These are phyloP conservation scores for Lacerta agilis DNA, from an alignment of 2,797 vertebrate species.

Conservation along the genomic window DNA sequence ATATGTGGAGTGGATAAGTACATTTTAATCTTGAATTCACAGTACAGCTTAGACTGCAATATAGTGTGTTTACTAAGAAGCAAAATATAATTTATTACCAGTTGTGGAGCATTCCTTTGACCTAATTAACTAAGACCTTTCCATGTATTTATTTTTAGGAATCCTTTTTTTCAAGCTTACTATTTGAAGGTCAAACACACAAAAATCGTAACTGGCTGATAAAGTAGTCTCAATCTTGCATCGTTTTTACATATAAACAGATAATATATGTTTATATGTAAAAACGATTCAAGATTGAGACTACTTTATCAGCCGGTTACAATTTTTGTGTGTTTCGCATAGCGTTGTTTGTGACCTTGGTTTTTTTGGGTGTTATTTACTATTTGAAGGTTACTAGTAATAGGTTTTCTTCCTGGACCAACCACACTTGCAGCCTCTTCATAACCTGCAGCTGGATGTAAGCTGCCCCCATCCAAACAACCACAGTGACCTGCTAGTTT, in stretches of 20 bases:
- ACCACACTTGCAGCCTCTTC: too few species aligned
- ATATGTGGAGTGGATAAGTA: not conserved
- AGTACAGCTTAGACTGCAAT: not conserved
- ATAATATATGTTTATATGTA: too few species aligned
- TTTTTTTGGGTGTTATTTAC: too few species aligned
- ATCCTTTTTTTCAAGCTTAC: not conserved
- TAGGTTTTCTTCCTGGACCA: too few species aligned
- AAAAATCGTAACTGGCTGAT: too few species aligned
- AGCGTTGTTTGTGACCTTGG: too few species aligned
- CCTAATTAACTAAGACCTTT: not conserved
- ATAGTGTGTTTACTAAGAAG: not conserved
- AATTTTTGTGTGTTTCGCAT: too few species aligned
- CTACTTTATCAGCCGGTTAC: too few species aligned
- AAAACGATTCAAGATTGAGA: too few species aligned
- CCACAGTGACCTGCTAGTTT: not conserved
- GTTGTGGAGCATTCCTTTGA: not conserved
- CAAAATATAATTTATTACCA: not conserved
- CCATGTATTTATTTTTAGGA: not conserved
- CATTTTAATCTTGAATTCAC: not conserved
- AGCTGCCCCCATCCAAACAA: not conserved
- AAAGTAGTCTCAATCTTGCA: too few species aligned
- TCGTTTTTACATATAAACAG: too few species aligned
- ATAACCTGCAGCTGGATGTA: not conserved
- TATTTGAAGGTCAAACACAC: not conserved
- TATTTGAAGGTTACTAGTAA: too few species aligned